Conservation (phyloP, 2,888 invertebrate genomes). For the Aphodius sticticus region DNA sequence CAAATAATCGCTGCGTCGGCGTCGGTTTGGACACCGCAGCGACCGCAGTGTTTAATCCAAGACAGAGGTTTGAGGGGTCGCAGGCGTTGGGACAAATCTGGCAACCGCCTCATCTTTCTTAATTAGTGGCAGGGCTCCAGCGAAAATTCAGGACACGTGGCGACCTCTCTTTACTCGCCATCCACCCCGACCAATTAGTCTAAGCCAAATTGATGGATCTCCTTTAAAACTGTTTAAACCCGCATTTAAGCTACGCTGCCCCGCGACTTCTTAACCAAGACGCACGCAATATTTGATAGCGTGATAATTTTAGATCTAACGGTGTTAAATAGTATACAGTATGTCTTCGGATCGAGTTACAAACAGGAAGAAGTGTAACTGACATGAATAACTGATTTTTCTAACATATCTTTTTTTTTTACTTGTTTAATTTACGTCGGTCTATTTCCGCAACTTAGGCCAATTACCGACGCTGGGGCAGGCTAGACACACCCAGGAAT, state of each 20-base stretch:
- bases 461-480: too few species aligned
- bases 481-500: too few species aligned
- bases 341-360: too few species aligned
- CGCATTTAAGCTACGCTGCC: not conserved
- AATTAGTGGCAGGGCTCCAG: not conserved
- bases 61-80: not conserved
- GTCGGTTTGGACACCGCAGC: not conserved
- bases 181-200: not conserved
- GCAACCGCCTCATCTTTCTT: constrained; percentile 4
- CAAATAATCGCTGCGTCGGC: constrained; percentile 4
- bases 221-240: not conserved
- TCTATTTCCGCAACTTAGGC: too few species aligned
- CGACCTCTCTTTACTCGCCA: not conserved
- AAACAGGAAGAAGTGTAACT: too few species aligned
- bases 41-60: constrained; percentile 4
- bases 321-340: too few species aligned
- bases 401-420: too few species aligned
- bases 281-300: too few species aligned
- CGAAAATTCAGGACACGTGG: not conserved
- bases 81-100: not conserved
- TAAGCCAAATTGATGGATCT: not conserved
- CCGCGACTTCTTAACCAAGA: not conserved
- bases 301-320: too few species aligned
- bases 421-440: too few species aligned
- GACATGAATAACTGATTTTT: too few species aligned